Conservation (phyloP, 2,113 vertebrate species). For the Propithecus coquereli region DNA sequence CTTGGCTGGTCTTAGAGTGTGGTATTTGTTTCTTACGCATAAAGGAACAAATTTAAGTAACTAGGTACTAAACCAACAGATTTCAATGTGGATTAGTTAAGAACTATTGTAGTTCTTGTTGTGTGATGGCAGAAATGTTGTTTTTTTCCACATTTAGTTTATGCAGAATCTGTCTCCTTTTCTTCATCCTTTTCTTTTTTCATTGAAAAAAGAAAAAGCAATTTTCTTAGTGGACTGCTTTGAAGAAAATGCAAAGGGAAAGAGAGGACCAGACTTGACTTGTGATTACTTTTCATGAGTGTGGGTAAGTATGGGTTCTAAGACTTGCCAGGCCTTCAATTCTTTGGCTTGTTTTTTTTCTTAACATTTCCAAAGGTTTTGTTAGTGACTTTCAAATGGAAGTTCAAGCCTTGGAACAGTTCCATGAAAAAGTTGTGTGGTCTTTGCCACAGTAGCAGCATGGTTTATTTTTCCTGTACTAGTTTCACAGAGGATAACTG, state of each 20-base stretch:
- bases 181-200: slow-evolving; percentile 34
- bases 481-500: slow-evolving; percentile 72
- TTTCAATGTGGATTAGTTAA: slow-evolving; percentile 61
- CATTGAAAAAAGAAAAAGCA: slow-evolving; percentile 55
- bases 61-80: slow-evolving; percentile 52
- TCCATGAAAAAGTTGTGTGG: slow-evolving; percentile 78
- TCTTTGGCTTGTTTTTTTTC: slow-evolving; percentile 62
- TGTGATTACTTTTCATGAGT: slow-evolving; percentile 74
- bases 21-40: slow-evolving; percentile 50
- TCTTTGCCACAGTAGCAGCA: slow-evolving; percentile 76
- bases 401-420: slow-evolving; percentile 74
- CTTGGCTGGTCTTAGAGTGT: slow-evolving; percentile 40
- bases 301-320: slow-evolving; percentile 66
- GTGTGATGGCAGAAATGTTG: slow-evolving; percentile 67
- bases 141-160: slow-evolving; percentile 67
- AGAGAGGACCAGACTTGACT: slow-evolving; percentile 62
- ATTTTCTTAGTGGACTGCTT: slow-evolving; percentile 72
- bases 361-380: slow-evolving; percentile 74
- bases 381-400: slow-evolving; percentile 80
- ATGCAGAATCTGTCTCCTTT: slow-evolving; percentile 46
- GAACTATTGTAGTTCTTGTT: slow-evolving; percentile 73
- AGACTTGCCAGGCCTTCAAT: slow-evolving; percentile 60
- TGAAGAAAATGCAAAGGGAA: slow-evolving; percentile 66
- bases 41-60: slow-evolving; percentile 66
- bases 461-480: slow-evolving; percentile 73